Evolutionary conservation across 2,113 vertebrate species (phyloP).

Genomic region (Neopipo cinnamomea): DNA sequence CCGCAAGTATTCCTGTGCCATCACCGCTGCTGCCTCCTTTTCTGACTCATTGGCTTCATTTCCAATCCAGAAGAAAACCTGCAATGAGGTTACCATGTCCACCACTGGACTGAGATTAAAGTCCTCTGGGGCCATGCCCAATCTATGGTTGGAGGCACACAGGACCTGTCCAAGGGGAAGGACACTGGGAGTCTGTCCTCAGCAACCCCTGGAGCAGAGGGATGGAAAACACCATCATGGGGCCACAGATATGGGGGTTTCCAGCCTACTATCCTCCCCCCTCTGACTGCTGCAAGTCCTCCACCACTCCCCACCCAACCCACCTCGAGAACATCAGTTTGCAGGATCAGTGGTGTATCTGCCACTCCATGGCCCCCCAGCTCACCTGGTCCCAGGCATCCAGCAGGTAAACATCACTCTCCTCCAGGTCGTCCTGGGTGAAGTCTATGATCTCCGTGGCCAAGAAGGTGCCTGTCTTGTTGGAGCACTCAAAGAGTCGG

Average conservation of each 20-base stretch:
- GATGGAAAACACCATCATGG: not conserved
- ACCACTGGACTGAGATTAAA: not conserved
- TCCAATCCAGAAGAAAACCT: slow-evolving; percentile 87
- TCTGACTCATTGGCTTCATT: slow-evolving; percentile 73
- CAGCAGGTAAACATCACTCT: slow-evolving; percentile 82
- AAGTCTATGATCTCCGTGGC: slow-evolving; percentile 84
- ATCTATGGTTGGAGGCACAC: not conserved
- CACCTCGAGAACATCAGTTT: not conserved
- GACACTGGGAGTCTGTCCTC: not conserved
- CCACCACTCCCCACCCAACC: no score
- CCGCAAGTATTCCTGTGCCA: slow-evolving; percentile 82
- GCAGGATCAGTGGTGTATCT: not conserved
- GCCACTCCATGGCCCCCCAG: accelerated
- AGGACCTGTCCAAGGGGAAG: not conserved
- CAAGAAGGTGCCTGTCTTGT: slow-evolving; percentile 81
- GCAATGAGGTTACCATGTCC: not conserved
- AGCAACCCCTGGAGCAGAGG: not conserved
- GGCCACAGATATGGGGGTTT: not conserved
- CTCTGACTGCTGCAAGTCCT: not conserved
- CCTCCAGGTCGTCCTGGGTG: slow-evolving; percentile 83
- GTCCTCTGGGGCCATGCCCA: not conserved
- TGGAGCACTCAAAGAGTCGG: slow-evolving; percentile 88
- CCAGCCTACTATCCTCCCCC: not conserved
- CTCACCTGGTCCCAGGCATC: slow-evolving; percentile 87
- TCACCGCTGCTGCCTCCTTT: slow-evolving; percentile 70